phyloP scores from a whole-genome alignment of 2,113 vertebrate genomes.

The Sebastes fasciatus region DNA sequence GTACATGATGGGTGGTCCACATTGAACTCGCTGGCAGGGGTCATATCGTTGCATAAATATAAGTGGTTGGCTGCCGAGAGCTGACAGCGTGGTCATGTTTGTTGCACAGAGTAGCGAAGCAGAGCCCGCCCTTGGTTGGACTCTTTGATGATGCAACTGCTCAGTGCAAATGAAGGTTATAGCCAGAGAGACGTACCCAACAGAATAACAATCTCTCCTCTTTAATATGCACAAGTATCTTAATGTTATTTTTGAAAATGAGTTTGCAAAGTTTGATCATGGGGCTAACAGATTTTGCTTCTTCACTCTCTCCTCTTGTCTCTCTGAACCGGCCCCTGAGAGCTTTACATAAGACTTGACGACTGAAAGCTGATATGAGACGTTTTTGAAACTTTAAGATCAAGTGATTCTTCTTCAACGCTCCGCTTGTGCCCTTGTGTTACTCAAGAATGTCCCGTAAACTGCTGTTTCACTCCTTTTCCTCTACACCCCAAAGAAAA shows the following conservation, averaged over 20 bases:
- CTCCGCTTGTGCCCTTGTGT: slow-evolving; percentile 17
- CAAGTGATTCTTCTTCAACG: slow-evolving; percentile 8
- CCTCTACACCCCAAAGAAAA: slow-evolving; percentile 20
- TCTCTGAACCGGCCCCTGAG: slow-evolving; percentile 12
- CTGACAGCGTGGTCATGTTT: slow-evolving; percentile 33
- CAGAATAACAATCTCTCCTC: slow-evolving; percentile 13
- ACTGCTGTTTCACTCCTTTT: slow-evolving; percentile 25
- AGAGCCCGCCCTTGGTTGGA: background rate
- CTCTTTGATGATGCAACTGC: slow-evolving; percentile 46
- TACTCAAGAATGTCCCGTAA: slow-evolving; percentile 19
- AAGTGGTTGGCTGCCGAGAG: slow-evolving; percentile 21
- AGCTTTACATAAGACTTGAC: slow-evolving; percentile 29
- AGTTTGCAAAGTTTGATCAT: slow-evolving; percentile 29
- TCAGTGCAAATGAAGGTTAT: slow-evolving; percentile 43
- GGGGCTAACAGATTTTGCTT: background rate
- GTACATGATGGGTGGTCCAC: slow-evolving; percentile 30
- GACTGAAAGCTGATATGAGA: slow-evolving; percentile 19
- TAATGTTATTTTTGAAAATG: slow-evolving; percentile 11
- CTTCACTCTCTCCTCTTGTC: background rate
- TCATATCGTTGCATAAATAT: slow-evolving; percentile 50
- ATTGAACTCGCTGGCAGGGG: slow-evolving; percentile 12
- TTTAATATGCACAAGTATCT: slow-evolving; percentile 25
- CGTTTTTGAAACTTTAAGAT: slow-evolving; percentile 47
- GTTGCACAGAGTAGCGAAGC: slow-evolving; percentile 23
- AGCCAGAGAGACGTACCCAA: slow-evolving; percentile 8